Percentiles rank a stretch among this genome's conserved stretches.
phyloP scores from a whole-genome alignment of 2,888 invertebrate species.

The Heteromyza rotundicornis region DNA sequence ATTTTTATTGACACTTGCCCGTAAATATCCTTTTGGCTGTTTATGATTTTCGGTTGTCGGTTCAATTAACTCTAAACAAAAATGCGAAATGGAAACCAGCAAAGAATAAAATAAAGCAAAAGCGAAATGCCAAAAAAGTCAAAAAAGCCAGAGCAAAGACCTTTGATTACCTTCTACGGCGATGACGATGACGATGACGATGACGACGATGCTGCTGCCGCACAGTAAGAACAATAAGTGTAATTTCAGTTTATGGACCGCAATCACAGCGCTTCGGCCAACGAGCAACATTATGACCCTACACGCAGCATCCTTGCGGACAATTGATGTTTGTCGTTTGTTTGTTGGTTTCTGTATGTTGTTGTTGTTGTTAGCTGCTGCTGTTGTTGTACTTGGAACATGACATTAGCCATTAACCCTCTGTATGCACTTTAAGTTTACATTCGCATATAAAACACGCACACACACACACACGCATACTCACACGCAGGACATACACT shows the following conservation, averaged over 20 bases:
- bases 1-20: slow-evolving; percentile 10
- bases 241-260: slow-evolving; percentile 53
- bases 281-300: slow-evolving; percentile 35
- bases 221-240: slow-evolving; percentile 48
- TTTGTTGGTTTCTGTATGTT: slow-evolving; percentile 1
- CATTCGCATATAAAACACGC: slow-evolving; percentile 49
- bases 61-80: slow-evolving; percentile 46
- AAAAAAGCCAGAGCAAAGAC: neutral
- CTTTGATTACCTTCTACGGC: slow-evolving; percentile 17
- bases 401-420: slow-evolving; percentile 57
- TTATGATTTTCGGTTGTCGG: slow-evolving; percentile 5
- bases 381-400: slow-evolving; percentile 34
- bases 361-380: slow-evolving; percentile 16
- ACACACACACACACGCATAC: slow-evolving; percentile 35
- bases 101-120: neutral
- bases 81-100: neutral
- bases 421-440: slow-evolving; percentile 53
- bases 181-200: too few species aligned
- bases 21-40: neutral
- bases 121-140: neutral
- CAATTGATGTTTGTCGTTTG: slow-evolving; percentile 48
- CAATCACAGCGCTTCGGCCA: slow-evolving; percentile 18
- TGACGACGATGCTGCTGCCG: too few species aligned
- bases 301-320: slow-evolving; percentile 46
- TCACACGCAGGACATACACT: neutral